phyloP scores from a whole-genome alignment of 2,113 vertebrate species.

The Heterotilapia buettikoferi region DNA sequence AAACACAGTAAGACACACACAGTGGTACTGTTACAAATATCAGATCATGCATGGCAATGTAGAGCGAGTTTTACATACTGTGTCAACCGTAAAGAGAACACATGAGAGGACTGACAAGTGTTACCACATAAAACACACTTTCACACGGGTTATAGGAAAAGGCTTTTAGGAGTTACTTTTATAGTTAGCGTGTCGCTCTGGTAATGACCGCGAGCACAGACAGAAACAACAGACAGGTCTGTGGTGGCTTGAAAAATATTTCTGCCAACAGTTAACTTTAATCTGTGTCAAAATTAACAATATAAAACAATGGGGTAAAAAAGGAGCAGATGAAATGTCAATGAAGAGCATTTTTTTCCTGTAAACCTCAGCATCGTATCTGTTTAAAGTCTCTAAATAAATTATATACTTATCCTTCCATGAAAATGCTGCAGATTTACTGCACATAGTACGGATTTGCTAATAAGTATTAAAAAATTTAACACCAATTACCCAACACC shows the following conservation, averaged over 20 bases:
- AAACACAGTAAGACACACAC: background rate
- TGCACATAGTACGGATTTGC: background rate
- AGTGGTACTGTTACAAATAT: background rate
- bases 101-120: slow-evolving; percentile 23
- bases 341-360: background rate
- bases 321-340: background rate
- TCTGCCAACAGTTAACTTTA: background rate
- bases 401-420: background rate
- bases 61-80: background rate
- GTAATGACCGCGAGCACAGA: background rate
- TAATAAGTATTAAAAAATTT: background rate
- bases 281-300: background rate
- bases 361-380: background rate
- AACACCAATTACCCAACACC: slow-evolving; percentile 39
- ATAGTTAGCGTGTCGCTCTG: background rate
- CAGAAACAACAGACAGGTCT: background rate
- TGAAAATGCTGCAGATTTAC: background rate
- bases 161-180: background rate
- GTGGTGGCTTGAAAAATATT: background rate
- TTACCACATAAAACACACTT: background rate
- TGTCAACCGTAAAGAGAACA: background rate
- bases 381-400: background rate
- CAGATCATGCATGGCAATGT: slow-evolving; percentile 42
- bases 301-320: background rate
- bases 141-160: background rate